These are phyloP conservation scores for Odontesthes bonariensis DNA, from an alignment of 2,113 vertebrate genomes.

Conservation along the genomic window DNA sequence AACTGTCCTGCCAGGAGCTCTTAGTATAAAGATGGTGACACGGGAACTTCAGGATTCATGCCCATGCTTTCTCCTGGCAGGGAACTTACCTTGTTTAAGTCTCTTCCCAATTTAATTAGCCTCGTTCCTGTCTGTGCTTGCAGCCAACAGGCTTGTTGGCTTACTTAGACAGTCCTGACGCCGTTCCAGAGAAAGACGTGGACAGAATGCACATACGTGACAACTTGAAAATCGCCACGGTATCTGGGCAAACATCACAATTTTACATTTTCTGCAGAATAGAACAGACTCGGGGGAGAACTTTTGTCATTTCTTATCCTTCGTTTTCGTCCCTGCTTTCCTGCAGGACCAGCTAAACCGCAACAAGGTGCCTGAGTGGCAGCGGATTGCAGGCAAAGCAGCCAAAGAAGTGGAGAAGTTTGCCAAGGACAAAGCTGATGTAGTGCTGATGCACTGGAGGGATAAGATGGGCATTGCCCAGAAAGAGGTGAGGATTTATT, in stretches of 20 bases:
- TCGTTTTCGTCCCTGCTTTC: background rate
- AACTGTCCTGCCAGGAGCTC: slow-evolving; percentile 18
- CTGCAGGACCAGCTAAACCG: slow-evolving; percentile 94
- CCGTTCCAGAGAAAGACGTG: slow-evolving; percentile 94
- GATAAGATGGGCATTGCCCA: slow-evolving; percentile 99
- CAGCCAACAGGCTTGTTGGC: slow-evolving; percentile 94
- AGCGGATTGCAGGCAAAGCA: slow-evolving; percentile 96
- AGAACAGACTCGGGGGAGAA: background rate
- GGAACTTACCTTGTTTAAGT: slow-evolving; percentile 13
- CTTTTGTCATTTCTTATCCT: background rate
- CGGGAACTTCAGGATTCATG: background rate
- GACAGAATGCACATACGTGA: slow-evolving; percentile 98
- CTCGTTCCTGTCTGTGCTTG: background rate
- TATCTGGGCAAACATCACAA: slow-evolving; percentile 67
- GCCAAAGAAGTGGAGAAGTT: slow-evolving; percentile 99
- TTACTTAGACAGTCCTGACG: slow-evolving; percentile 92
- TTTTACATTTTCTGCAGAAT: background rate
- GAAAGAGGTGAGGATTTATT: slow-evolving; percentile 90
- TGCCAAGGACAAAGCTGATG: slow-evolving; percentile 97
- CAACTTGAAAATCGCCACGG: slow-evolving; percentile 96
- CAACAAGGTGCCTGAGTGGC: slow-evolving; percentile 97
- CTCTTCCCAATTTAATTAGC: background rate
- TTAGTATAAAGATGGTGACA: slow-evolving; percentile 17
- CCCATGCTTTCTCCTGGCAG: slow-evolving; percentile 16
- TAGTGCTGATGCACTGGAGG: slow-evolving; percentile 98